These are phyloP conservation scores for Pammene aurita DNA, from an alignment of 2,888 invertebrate genomes.

Conservation along the genomic window DNA sequence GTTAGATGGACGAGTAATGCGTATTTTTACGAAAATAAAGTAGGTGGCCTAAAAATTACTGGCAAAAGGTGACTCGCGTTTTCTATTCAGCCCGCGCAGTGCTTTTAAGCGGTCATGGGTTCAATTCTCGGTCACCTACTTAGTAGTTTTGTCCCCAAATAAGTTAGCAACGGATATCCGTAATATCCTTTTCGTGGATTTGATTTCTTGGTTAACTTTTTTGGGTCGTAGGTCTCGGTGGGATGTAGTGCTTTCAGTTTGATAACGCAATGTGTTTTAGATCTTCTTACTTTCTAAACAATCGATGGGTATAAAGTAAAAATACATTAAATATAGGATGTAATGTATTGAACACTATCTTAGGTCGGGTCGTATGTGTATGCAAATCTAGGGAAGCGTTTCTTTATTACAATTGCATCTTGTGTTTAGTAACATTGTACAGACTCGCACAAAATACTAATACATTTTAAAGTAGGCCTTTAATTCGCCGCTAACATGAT, in stretches of 20 bases:
- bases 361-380: no score
- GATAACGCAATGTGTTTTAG: conserved; percentile 5
- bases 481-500: no score
- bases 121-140: conserved; percentile 42
- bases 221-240: conserved; percentile 24
- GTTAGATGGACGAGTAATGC: no score
- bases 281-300: neutral
- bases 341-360: no score
- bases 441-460: no score
- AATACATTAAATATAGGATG: no score
- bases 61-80: conserved; percentile 33
- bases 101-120: conserved; percentile 36
- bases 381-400: no score
- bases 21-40: neutral
- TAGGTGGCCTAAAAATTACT: conserved; percentile 18
- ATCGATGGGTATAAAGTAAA: neutral
- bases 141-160: conserved; percentile 36
- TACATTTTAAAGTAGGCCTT: no score
- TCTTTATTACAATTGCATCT: no score
- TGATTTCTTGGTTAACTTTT: conserved; percentile 36
- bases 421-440: no score
- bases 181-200: conserved; percentile 27
- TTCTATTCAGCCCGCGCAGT: conserved; percentile 31
- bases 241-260: conserved; percentile 13
- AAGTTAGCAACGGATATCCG: conserved; percentile 33